Evolutionary conservation across 2,113 vertebrate genomes (phyloP), one percentile per base, ranked within the genome.

Genomic region (Polypterus bichir): DNA sequence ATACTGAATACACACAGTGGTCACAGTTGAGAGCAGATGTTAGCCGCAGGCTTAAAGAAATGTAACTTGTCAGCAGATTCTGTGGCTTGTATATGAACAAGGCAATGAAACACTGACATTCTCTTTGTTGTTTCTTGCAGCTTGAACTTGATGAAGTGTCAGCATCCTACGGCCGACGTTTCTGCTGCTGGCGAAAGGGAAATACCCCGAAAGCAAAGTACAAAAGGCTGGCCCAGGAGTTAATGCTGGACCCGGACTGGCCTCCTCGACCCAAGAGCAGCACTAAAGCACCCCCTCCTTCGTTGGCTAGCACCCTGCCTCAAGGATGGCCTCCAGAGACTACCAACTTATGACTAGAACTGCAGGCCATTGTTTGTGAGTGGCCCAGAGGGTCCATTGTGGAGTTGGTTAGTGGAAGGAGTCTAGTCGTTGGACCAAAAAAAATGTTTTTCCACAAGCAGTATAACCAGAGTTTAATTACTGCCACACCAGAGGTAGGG

Each of bases 211-310:
- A 62, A n/a, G 62, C 66, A 9, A 58, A 49, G 59, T 70, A 70
- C 60, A 68, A 70, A 9, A 62, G 63, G 5, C 69, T 70, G 46
- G 62, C 69, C 47, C 69, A 62, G 51, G 66, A 70, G 58, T 63
- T 70, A 27, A 49, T 62, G n/a, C 59, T 64, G 49, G 69, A 70
- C 6, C 69, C 69, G 3, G 66, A 68, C 57, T 70, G 69, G 69
- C 69, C 69, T 0, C 69, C 66, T 6, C 60, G 11, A 9, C 67
- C 67, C 1, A 45, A 27, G 52, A 62, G 44, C 46, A 62, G 67
- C 63, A 59, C 63, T 49, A 65, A 62, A 48, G 49, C 49, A 4
- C 53, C 48, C 46, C 54, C 11, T 48, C 49, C 48, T 10, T n/a
- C 54, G n/a, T 9, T 10, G 5, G 7, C 59, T 1, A 49, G 54